Evolutionary conservation across 2,113 vertebrate genomes (phyloP).

Genomic region (Istiophorus platypterus): DNA sequence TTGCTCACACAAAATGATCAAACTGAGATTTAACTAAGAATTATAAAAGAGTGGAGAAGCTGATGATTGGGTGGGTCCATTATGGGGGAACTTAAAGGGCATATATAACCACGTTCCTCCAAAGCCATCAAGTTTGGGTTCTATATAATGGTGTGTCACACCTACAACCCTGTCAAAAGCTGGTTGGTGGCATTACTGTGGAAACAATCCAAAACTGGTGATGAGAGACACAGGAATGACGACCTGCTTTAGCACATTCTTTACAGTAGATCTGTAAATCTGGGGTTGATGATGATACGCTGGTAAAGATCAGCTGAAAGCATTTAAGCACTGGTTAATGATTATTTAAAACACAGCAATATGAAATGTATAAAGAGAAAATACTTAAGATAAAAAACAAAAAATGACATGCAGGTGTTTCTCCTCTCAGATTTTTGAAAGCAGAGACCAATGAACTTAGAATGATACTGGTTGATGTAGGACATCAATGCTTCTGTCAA

Average conservation of each 20-base stretch:
- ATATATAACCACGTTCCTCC: conserved; percentile 22
- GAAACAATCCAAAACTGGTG: conserved; percentile 2
- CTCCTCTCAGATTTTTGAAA: not conserved
- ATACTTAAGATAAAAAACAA: conserved; percentile 28
- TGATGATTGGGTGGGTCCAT: not conserved
- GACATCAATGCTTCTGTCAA: not conserved
- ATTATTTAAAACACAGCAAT: conserved; percentile 24
- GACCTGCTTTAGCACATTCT: not conserved
- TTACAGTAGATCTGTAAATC: conserved; percentile 5
- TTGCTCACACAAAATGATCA: not conserved
- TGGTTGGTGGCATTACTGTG: conserved; percentile 7
- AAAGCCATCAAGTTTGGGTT: conserved; percentile 32
- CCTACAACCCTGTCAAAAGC: conserved; percentile 17
- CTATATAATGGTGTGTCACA: conserved; percentile 28
- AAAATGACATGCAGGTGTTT: conserved; percentile 31
- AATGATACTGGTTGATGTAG: not conserved
- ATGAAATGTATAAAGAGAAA: conserved; percentile 23
- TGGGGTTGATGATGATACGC: not conserved
- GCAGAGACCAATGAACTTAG: not conserved
- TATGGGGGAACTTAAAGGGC: conserved; percentile 27
- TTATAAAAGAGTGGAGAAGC: not conserved
- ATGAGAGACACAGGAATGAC: not conserved
- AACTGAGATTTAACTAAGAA: conserved; percentile 14
- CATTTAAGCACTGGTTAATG: not conserved
- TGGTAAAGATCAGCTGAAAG: conserved; percentile 10